Conservation (phyloP, 2,113 vertebrate species). For the Meleagris gallopavo region DNA sequence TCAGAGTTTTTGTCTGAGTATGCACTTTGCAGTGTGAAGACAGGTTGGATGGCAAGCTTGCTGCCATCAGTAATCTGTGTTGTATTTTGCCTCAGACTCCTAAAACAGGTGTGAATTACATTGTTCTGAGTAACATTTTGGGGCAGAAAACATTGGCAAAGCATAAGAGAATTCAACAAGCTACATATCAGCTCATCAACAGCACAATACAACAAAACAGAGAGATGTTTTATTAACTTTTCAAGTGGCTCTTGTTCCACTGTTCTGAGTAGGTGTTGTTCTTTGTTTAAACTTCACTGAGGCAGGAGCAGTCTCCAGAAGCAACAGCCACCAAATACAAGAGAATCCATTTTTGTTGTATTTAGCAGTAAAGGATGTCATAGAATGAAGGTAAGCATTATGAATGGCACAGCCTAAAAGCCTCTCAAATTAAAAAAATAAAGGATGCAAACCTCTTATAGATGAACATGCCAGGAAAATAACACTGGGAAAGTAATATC, state of each 20-base stretch:
- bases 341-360: neutral
- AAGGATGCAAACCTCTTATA: neutral
- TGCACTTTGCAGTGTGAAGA: neutral
- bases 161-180: neutral
- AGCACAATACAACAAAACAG: neutral
- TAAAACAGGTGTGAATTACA: neutral
- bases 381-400: neutral
- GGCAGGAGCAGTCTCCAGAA: neutral
- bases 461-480: neutral
- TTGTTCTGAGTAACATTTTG: neutral
- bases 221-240: neutral
- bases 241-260: neutral
- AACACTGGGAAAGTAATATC: neutral
- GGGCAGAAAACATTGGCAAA: neutral
- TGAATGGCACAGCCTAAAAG: neutral
- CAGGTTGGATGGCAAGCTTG: neutral
- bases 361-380: neutral
- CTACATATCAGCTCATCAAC: neutral
- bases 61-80: neutral
- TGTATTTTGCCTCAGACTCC: neutral
- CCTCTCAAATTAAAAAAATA: neutral
- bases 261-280: neutral
- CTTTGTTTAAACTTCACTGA: slow-evolving; percentile 9
- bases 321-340: neutral
- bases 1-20: neutral